Conservation (phyloP, 2,888 invertebrate species). For the Brachynemurus nebulosus region DNA sequence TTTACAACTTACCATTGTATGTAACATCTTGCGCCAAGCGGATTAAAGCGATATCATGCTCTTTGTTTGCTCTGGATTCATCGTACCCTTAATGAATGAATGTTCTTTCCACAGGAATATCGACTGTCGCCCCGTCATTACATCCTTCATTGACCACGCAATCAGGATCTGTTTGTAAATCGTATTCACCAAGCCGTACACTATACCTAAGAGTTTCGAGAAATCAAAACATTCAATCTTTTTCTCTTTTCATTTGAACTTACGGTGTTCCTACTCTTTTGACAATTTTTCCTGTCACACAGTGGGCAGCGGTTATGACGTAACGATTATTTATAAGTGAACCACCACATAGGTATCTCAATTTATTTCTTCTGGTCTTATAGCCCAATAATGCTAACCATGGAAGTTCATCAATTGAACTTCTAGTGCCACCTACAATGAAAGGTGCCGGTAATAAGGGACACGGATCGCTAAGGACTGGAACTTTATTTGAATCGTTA, state of each 20-base stretch:
- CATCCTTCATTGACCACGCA: slow-evolving; percentile 29
- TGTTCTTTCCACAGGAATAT: slow-evolving; percentile 17
- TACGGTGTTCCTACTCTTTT: slow-evolving; percentile 31
- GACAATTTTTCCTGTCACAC: slow-evolving; percentile 32
- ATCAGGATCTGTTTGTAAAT: slow-evolving; percentile 43
- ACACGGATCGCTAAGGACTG: slow-evolving; percentile 22
- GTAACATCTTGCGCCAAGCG: slow-evolving; percentile 39
- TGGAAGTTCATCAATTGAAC: slow-evolving; percentile 38
- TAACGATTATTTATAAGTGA: slow-evolving; percentile 37
- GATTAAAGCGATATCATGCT: slow-evolving; percentile 54
- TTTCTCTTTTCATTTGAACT: too few species aligned
- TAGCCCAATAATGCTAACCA: slow-evolving; percentile 39
- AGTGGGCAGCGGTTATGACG: slow-evolving; percentile 41
- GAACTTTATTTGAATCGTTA: slow-evolving; percentile 19
- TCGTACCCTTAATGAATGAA: slow-evolving; percentile 20
- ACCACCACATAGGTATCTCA: slow-evolving; percentile 33
- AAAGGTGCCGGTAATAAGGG: slow-evolving; percentile 23
- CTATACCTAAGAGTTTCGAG: too few species aligned
- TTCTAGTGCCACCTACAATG: slow-evolving; percentile 29
- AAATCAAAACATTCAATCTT: too few species aligned
- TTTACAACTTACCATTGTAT: slow-evolving; percentile 37
- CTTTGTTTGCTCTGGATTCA: slow-evolving; percentile 12
- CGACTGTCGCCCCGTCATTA: slow-evolving; percentile 10
- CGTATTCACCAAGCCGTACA: slow-evolving; percentile 55
- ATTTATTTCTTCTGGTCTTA: slow-evolving; percentile 23